Evolutionary conservation across 1,140 invertebrate genomes (phyloP).

Genomic region (Cyclargus thomasi): DNA sequence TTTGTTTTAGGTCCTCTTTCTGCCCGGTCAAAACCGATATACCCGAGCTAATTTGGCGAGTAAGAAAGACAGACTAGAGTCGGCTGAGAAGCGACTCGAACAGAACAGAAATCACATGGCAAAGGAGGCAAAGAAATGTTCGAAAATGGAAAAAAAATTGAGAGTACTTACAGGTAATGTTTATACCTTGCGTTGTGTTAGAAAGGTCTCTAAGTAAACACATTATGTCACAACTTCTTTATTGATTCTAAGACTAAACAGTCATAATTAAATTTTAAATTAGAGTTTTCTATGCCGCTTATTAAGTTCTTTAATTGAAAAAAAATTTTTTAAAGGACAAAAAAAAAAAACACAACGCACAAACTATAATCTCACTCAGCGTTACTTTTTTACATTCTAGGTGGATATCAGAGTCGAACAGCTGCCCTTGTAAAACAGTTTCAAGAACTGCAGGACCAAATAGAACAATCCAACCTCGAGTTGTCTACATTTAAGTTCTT

Average conservation of each 20-base stretch:
- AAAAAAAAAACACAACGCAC: no score
- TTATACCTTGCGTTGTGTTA: no score
- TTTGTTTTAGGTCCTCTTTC: slow-evolving; percentile 83
- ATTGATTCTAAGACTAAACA: no score
- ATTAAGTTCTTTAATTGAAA: no score
- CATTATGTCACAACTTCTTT: no score
- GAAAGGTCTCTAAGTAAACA: no score
- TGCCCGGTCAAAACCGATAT: slow-evolving; percentile 92
- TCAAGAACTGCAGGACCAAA: slow-evolving; percentile 90
- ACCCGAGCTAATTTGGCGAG: slow-evolving; percentile 95
- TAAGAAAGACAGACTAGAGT: slow-evolving; percentile 96
- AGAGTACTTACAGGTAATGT: slow-evolving; percentile 90
- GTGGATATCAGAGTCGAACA: slow-evolving; percentile 78
- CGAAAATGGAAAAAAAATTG: slow-evolving; percentile 98
- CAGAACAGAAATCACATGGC: slow-evolving; percentile 96
- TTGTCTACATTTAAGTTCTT: slow-evolving; percentile 94
- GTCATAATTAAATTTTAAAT: no score
- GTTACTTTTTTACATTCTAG: slow-evolving; percentile 25
- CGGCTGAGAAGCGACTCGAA: slow-evolving; percentile 93
- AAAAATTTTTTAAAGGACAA: no score
- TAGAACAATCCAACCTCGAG: slow-evolving; percentile 92
- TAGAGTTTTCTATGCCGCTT: no score
- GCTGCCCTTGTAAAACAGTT: slow-evolving; percentile 94
- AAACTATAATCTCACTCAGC: no score
- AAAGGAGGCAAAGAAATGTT: slow-evolving; percentile 95